phyloP scores from a whole-genome alignment of 2,797 vertebrate species.

The Neomorphus geoffroyi region DNA sequence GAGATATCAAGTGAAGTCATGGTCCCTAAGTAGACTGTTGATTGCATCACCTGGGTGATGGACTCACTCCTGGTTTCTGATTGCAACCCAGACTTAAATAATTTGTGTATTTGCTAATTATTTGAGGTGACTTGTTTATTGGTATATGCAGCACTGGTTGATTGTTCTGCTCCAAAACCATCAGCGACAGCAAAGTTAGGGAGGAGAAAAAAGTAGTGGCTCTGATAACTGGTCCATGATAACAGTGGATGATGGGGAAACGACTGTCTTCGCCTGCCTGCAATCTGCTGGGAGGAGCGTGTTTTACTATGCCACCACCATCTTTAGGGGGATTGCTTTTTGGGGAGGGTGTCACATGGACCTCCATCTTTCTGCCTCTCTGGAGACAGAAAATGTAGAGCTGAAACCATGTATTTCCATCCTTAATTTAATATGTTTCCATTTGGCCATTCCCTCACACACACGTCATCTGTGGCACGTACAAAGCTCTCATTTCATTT shows the following conservation, averaged over 20 bases:
- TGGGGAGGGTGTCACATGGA: not conserved
- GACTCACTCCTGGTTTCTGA: not conserved
- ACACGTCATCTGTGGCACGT: fast-evolving
- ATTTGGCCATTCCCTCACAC: not conserved
- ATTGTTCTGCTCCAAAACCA: not conserved
- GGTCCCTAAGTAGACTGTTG: not conserved
- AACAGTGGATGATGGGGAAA: not conserved
- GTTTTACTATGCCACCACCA: not conserved
- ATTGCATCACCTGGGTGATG: not conserved
- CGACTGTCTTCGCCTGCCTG: fast-evolving
- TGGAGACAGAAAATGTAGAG: not conserved
- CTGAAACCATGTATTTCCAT: not conserved
- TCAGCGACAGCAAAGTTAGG: not conserved
- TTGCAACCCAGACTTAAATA: not conserved
- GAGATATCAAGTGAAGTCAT: not conserved
- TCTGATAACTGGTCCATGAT: not conserved
- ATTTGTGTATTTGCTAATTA: not conserved
- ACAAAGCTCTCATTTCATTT: not conserved
- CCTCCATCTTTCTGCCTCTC: not conserved
- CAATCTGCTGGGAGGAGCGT: not conserved
- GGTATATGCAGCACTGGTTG: not conserved
- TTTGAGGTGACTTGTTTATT: not conserved
- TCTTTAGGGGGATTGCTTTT: not conserved
- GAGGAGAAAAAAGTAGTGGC: not conserved
- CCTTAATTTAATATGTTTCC: not conserved